A percentile compares a stretch with the other conserved stretches of the same genome.
These are phyloP conservation scores for Gallinago paraguaiae DNA, from an alignment of 2,113 vertebrate genomes.

Conservation along the genomic window DNA sequence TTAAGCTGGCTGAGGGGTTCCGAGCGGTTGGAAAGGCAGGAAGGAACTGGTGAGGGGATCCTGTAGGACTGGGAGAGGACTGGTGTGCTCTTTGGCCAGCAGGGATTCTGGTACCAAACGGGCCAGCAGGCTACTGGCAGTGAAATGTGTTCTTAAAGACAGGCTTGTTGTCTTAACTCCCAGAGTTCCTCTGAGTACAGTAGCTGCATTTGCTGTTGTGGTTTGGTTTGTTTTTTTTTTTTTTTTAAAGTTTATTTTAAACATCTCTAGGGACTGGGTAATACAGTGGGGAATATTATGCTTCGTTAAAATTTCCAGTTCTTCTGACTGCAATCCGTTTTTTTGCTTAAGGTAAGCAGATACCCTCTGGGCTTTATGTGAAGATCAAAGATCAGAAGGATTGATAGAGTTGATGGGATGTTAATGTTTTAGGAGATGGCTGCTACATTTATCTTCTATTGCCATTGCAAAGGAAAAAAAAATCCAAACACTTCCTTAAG, in stretches of 20 bases:
- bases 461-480: neutral
- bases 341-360: neutral
- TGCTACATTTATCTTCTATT: neutral
- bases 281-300: neutral
- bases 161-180: neutral
- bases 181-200: neutral
- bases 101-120: neutral
- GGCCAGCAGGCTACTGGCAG: neutral
- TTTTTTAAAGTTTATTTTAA: neutral
- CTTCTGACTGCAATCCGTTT: neutral
- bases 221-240: neutral
- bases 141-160: neutral
- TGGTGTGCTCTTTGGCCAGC: neutral
- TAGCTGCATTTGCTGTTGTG: neutral
- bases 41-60: neutral
- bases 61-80: neutral
- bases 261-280: neutral
- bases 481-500: neutral
- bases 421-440: neutral
- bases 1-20: neutral
- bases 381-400: neutral
- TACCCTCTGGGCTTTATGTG: neutral
- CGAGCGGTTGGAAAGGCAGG: neutral
- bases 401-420: neutral
- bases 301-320: neutral